Evolutionary conservation across 2,888 invertebrate species (phyloP), one percentile per base, ranked within the genome.

Genomic region (Formica aserva): DNA sequence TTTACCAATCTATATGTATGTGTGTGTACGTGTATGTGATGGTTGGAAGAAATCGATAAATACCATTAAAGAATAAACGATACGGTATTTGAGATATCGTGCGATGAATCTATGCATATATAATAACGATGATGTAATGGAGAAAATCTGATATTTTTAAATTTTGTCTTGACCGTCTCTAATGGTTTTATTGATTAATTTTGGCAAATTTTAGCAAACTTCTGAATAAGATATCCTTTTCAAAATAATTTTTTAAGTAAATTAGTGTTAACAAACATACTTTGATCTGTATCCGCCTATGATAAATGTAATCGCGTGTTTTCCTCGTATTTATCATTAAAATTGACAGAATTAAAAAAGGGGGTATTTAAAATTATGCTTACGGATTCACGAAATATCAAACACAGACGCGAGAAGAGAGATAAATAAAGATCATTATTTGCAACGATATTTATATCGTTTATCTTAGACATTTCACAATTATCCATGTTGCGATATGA

Each of bases 111-210:
- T 15, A 4, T 26, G 13, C 8, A 48, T 26, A 52, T 26, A n/a
- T 38, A 63, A 60, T 60, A 48, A 62, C 13, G 35, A 35, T 15
- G 41, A 38, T 22, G 15, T 29, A 65, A n/a, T 41, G n/a, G 41
- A 65, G 52, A 48, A 75, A 63, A 81, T 65, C 52, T 75, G n/a
- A 63, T 81, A 65, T 75, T 11, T 62, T 62, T 15, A 4, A 62
- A 48, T 80, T 48, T 48, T 26, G n/a, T 32, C 11, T 35, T 35
- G 4, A 35, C 35, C 5, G 11, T 22, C 48, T 63, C 3, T 11
- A 41, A 41, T 38, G 5, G 4, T 75, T 62, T 5, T 26, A 45
- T 13, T 11, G n/a, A 38, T 15, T 48, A 63, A 75, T 26, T 41
- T 60, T 15, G 13, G 9, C 26, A 13, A 26, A 26, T 26, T 26